These are phyloP conservation scores for Riparia riparia DNA, from an alignment of 2,113 vertebrate genomes.

Conservation along the genomic window DNA sequence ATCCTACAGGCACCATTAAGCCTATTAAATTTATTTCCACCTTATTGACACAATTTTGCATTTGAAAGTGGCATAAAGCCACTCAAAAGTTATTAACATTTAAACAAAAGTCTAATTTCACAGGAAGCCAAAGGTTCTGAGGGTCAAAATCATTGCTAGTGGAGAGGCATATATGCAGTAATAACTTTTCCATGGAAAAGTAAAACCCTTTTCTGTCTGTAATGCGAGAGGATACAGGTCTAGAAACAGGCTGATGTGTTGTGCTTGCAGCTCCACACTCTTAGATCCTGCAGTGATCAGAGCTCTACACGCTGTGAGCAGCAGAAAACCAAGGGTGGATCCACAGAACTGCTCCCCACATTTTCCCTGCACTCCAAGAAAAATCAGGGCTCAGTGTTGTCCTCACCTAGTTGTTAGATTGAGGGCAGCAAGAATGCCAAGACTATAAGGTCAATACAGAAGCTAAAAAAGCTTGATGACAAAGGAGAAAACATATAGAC, in stretches of 20 bases:
- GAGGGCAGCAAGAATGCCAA: background rate
- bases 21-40: constrained; percentile 28
- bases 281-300: background rate
- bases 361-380: background rate
- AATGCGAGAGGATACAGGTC: background rate
- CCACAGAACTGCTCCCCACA: background rate
- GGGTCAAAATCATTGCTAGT: background rate
- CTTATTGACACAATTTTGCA: constrained; percentile 14
- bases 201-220: background rate
- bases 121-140: background rate
- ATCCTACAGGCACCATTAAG: background rate
- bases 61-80: background rate
- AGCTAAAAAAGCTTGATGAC: background rate
- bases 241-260: background rate
- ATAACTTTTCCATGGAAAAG: background rate
- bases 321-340: background rate
- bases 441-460: background rate
- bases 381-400: background rate
- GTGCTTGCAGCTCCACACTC: rapidly evolving
- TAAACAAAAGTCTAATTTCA: constrained; percentile 15
- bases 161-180: background rate
- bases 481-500: background rate
- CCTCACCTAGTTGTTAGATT: background rate
- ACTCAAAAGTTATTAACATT: background rate
- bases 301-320: background rate